phyloP scores from a whole-genome alignment of 2,797 vertebrate species.

The Pangasius macronema region DNA sequence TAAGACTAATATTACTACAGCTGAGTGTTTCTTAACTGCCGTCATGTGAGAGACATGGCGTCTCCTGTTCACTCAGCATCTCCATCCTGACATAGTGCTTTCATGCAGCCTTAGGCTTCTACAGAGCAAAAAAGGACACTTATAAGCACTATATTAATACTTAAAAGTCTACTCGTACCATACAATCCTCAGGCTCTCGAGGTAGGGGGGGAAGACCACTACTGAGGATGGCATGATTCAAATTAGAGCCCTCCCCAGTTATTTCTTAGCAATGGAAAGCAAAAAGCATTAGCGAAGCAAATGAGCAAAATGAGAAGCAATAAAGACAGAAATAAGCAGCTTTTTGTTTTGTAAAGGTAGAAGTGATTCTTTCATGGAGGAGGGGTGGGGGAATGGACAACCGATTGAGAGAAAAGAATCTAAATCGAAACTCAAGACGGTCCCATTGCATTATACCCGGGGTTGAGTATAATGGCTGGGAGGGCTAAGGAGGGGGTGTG shows the following conservation, averaged over 20 bases:
- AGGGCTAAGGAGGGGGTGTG: conserved; percentile 60
- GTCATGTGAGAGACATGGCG: conserved; percentile 13
- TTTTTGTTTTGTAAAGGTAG: conserved; percentile 36
- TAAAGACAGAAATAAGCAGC: conserved; percentile 53
- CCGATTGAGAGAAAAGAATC: conserved; percentile 44
- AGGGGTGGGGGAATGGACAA: conserved; percentile 31
- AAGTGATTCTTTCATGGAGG: conserved; percentile 40
- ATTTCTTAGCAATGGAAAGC: conserved; percentile 53
- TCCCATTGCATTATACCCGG: conserved; percentile 67
- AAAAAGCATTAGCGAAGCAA: conserved; percentile 58
- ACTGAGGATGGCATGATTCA: conserved; percentile 60
- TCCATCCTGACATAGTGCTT: conserved; percentile 50
- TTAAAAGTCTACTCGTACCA: conserved; percentile 37
- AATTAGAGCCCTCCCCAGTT: conserved; percentile 51
- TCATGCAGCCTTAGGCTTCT: conserved; percentile 45
- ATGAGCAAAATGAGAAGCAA: conserved; percentile 53
- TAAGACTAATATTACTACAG: conserved; percentile 30
- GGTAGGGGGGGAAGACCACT: conserved; percentile 70
- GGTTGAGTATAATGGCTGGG: conserved; percentile 68
- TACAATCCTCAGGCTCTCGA: conserved; percentile 70
- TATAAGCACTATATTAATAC: conserved; percentile 46
- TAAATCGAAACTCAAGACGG: conserved; percentile 66
- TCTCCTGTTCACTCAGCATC: conserved; percentile 49
- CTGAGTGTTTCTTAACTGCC: conserved; percentile 11
- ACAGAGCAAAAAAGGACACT: conserved; percentile 55